A percentile compares a stretch with the other conserved stretches of the same genome.
phyloP scores from a whole-genome alignment of 2,797 vertebrate species.

The Rhyacichthys aspro region DNA sequence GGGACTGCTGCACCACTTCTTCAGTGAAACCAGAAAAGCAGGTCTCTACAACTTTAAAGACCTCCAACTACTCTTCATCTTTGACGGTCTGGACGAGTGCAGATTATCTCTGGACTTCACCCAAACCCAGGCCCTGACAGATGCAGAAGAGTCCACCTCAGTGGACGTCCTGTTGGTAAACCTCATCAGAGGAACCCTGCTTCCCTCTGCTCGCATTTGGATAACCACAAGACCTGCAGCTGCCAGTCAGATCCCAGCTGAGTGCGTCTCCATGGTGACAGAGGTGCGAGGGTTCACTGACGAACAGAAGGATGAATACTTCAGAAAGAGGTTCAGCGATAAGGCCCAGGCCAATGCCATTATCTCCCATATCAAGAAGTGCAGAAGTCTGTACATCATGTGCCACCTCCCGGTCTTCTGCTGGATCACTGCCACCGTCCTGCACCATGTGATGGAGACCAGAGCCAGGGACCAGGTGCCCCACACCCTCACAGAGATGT shows the following conservation, averaged over 20 bases:
- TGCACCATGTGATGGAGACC: background rate
- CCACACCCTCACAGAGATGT: conserved; percentile 10
- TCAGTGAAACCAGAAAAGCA: conserved; percentile 8
- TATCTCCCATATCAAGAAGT: background rate
- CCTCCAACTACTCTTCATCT: background rate
- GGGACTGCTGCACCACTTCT: conserved; percentile 10
- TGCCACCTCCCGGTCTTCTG: conserved; percentile 1
- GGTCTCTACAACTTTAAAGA: background rate
- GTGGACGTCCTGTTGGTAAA: conserved; percentile 1
- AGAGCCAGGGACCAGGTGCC: background rate
- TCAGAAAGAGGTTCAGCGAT: background rate
- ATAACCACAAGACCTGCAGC: conserved; percentile 4
- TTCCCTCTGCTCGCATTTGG: background rate
- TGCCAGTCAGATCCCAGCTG: background rate
- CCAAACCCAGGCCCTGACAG: background rate
- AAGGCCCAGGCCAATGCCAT: background rate
- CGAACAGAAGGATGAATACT: background rate
- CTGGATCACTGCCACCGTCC: conserved; percentile 2
- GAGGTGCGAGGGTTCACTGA: background rate
- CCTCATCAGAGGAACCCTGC: background rate
- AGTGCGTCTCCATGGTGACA: background rate
- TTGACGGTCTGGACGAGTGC: too few species aligned
- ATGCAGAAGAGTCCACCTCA: background rate
- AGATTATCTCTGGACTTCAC: background rate
- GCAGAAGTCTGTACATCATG: background rate